Conservation (phyloP, 2,113 vertebrate genomes). For the Oryzias woworae region DNA sequence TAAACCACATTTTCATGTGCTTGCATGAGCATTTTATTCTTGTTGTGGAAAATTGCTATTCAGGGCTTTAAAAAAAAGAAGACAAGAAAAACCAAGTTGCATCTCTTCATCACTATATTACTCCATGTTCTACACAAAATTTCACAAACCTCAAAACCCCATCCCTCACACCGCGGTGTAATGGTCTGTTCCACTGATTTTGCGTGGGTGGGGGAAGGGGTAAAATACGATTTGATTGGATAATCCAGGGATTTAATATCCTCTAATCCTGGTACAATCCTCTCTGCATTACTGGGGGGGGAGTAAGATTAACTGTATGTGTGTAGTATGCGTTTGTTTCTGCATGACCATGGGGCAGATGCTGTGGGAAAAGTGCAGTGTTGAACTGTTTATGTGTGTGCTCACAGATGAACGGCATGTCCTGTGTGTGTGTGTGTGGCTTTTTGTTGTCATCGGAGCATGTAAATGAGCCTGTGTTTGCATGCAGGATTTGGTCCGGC, state of each 20-base stretch:
- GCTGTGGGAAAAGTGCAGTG: conserved; percentile 17
- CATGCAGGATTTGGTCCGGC: conserved; percentile 39
- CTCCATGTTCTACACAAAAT: conserved; percentile 43
- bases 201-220: conserved; percentile 59
- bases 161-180: conserved; percentile 37
- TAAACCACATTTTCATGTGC: conserved; percentile 36
- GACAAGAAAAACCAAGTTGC: conserved; percentile 22
- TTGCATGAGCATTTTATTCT: conserved; percentile 16
- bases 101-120: conserved; percentile 32
- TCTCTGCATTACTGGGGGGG: conserved; percentile 73
- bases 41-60: conserved; percentile 7
- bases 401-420: conserved; percentile 16
- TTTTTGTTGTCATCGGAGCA: conserved; percentile 45
- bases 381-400: conserved; percentile 11
- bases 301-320: conserved; percentile 74
- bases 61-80: conserved; percentile 24
- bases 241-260: conserved; percentile 82
- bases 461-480: conserved; percentile 53
- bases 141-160: conserved; percentile 21
- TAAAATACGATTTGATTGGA: conserved; percentile 81
- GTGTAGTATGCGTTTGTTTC: conserved; percentile 65
- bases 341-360: conserved; percentile 32
- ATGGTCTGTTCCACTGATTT: conserved; percentile 72
- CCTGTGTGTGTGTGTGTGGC: conserved; percentile 30
- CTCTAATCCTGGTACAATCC: conserved; percentile 79